Base-by-base conservation (phyloP, 2,797 vertebrate species). In the Poeciliopsis infans region DNA sequence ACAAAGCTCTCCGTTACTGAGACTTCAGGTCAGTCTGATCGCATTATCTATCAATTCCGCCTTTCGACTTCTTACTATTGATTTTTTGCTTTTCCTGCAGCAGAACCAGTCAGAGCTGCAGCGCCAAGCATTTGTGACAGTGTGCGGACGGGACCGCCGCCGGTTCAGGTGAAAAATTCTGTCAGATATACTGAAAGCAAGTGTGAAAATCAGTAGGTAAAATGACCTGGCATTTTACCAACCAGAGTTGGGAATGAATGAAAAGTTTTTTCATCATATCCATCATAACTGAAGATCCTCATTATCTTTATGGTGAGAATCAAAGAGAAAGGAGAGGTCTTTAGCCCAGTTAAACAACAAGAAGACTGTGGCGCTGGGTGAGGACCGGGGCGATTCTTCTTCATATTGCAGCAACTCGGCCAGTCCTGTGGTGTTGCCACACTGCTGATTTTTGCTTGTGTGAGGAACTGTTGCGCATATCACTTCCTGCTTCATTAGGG, bases 81-180 rank as follows among this genome's bases (percentile, higher is more conserved):
- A 51, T 43, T 15, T 8, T 28, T 46, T 25, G 1, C 45, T 23
- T 68, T 68, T 75, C 6, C 69, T 66, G 7, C 66, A 92, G 90
- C 70, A 91, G 89, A 0, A 2, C 8, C 2, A 0, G 0, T 6
- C 5, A 4, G 25, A 39, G 0, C 6, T n/a, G 12, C 41, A 39
- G 15, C 7, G 2, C 6, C 0, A 2, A 74, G 80, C 7, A 0
- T 12, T 7, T n/a, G 0, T 20, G 36, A 77, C 1, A 1, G 72
- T 0, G 81, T 89, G 23, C 79, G 0, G 0, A 93, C 91, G 0
- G 90, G 90, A 1, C 55, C 4, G 0, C 46, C 57, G 0, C 93
- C 93, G 0, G 10, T 90, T 59, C 93, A 95, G 93, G 93, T 94
- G 71, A 41, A 1, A 16, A 5, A 31, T 59, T 59, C 18, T 23